Conservation (phyloP, 2,888 invertebrate genomes). For the Trisateles emortualis region DNA sequence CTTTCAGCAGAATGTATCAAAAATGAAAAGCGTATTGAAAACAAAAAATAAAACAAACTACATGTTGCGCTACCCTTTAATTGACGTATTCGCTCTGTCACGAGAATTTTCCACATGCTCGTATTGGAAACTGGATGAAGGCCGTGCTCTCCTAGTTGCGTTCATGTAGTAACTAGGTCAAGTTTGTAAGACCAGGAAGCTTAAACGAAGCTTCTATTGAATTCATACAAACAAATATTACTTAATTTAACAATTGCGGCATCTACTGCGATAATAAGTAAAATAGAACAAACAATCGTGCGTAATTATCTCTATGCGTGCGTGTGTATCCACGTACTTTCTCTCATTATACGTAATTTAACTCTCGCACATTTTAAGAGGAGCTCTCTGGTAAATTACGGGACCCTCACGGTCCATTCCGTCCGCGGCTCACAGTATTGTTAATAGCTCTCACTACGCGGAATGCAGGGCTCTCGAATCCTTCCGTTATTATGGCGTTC, state of each 20-base stretch:
- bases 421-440: slow-evolving; percentile 49
- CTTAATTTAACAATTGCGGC: slow-evolving; percentile 8
- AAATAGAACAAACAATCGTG: slow-evolving; percentile 4
- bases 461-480: slow-evolving; percentile 60
- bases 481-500: slow-evolving; percentile 57
- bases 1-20: slow-evolving; percentile 16
- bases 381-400: slow-evolving; percentile 57
- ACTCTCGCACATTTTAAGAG: slow-evolving; percentile 42
- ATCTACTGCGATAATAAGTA: neutral
- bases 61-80: slow-evolving; percentile 38
- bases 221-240: slow-evolving; percentile 3
- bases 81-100: slow-evolving; percentile 53
- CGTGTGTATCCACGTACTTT: slow-evolving; percentile 17
- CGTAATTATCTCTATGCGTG: neutral
- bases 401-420: slow-evolving; percentile 50
- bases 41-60: slow-evolving; percentile 27
- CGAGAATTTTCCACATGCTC: slow-evolving; percentile 53
- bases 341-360: slow-evolving; percentile 47
- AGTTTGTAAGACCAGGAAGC: slow-evolving; percentile 55
- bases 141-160: slow-evolving; percentile 55
- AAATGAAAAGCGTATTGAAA: slow-evolving; percentile 26
- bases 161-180: slow-evolving; percentile 57
- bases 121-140: slow-evolving; percentile 60
- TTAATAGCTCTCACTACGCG: slow-evolving; percentile 59
- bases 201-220: slow-evolving; percentile 17